Conservation (phyloP, 2,888 invertebrate genomes). For the Chirona hameri region DNA sequence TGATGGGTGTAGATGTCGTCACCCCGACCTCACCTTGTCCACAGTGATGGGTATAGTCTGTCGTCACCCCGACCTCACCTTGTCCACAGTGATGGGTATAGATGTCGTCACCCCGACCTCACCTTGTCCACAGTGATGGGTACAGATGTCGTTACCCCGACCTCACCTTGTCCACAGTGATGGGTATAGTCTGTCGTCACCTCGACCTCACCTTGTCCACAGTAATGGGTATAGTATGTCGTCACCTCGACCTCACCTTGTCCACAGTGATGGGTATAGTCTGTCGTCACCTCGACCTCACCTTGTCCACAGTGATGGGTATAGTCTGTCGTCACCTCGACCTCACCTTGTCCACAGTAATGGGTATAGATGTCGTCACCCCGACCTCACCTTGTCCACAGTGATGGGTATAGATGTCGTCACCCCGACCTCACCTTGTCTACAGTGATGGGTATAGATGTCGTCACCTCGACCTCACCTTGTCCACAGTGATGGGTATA, state of each 20-base stretch:
- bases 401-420: neutral
- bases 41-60: conserved; percentile 3
- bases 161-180: neutral
- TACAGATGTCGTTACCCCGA: neutral
- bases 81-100: neutral
- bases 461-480: neutral
- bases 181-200: neutral
- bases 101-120: neutral
- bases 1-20: neutral
- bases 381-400: neutral
- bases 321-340: neutral
- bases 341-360: neutral
- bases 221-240: neutral
- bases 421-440: neutral
- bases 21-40: neutral
- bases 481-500: neutral
- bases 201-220: neutral
- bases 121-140: neutral
- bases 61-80: neutral
- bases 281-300: neutral
- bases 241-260: neutral
- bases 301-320: neutral
- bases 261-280: neutral
- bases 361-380: neutral
- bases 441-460: neutral